Evolutionary conservation across 1,140 invertebrate genomes (phyloP).

Genomic region (Heliconius hewitsoni): DNA sequence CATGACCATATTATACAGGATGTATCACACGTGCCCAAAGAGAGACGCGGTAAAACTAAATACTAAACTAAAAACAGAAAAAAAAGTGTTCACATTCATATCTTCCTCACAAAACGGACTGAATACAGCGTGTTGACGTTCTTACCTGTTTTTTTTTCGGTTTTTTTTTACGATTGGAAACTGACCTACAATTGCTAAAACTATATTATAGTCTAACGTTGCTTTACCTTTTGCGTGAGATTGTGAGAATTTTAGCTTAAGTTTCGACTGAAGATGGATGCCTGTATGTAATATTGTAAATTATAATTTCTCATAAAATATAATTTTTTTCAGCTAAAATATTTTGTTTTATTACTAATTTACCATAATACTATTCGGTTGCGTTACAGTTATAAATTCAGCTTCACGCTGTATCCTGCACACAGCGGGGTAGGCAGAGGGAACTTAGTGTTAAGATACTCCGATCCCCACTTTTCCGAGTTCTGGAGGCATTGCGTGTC

Average conservation of each 20-base stretch:
- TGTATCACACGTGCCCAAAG: conserved; percentile 26
- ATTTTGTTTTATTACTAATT: conserved; percentile 60
- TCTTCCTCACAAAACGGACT: conserved; percentile 68
- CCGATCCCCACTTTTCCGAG: too few relatives aligned
- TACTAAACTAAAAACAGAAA: neutral
- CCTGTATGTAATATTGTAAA: conserved; percentile 83
- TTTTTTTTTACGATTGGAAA: conserved; percentile 75
- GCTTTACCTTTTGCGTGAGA: conserved; percentile 82
- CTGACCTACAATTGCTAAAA: conserved; percentile 80
- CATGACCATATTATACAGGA: neutral
- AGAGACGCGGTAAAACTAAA: conserved; percentile 25
- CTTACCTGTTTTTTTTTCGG: conserved; percentile 71
- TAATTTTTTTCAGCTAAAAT: conserved; percentile 82
- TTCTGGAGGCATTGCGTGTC: too few relatives aligned
- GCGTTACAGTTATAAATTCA: too few relatives aligned
- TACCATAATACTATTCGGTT: neutral
- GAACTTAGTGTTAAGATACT: too few relatives aligned
- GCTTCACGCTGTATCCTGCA: too few relatives aligned
- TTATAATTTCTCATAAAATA: conserved; percentile 84
- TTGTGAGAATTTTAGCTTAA: conserved; percentile 82
- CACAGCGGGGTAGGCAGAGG: too few relatives aligned
- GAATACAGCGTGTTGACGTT: conserved; percentile 68
- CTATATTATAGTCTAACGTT: conserved; percentile 83
- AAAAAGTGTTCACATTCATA: conserved; percentile 35
- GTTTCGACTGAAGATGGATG: conserved; percentile 82